phyloP scores from a whole-genome alignment of 2,888 invertebrate species.

The Sabellastarte sp. region DNA sequence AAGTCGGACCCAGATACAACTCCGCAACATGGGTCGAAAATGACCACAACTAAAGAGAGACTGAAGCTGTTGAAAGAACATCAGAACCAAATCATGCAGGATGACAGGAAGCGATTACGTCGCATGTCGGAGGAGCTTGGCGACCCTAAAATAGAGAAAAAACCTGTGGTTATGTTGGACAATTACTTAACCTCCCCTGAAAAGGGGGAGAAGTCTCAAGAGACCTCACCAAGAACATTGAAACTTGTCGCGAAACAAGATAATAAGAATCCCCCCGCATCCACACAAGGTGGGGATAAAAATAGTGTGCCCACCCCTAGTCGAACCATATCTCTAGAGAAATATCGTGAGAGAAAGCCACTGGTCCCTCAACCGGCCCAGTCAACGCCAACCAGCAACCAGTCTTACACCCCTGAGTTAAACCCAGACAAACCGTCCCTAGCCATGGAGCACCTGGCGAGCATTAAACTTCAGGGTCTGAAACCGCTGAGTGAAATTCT shows the following conservation, averaged over 20 bases:
- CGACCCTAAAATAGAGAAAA: neutral
- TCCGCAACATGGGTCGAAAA: neutral
- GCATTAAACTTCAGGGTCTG: too few relatives aligned
- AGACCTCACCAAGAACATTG: neutral
- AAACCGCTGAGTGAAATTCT: neutral
- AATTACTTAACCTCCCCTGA: neutral
- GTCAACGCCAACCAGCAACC: too few relatives aligned
- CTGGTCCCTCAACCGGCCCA: too few relatives aligned
- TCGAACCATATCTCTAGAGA: neutral
- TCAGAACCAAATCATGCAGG: neutral
- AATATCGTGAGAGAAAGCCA: neutral
- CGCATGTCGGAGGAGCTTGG: neutral
- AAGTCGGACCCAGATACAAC: too few relatives aligned
- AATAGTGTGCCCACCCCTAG: neutral
- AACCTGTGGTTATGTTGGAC: neutral
- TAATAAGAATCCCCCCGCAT: too few relatives aligned
- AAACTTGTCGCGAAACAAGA: too few relatives aligned
- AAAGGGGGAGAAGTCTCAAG: neutral
- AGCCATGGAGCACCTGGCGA: too few relatives aligned
- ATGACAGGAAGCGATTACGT: neutral
- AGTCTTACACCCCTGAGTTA: neutral
- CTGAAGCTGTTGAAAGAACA: neutral
- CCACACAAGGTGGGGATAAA: too few relatives aligned
- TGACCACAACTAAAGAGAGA: neutral
- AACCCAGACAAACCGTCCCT: neutral